Conservation (phyloP, 2,113 vertebrate genomes). For the Strigops habroptila region DNA sequence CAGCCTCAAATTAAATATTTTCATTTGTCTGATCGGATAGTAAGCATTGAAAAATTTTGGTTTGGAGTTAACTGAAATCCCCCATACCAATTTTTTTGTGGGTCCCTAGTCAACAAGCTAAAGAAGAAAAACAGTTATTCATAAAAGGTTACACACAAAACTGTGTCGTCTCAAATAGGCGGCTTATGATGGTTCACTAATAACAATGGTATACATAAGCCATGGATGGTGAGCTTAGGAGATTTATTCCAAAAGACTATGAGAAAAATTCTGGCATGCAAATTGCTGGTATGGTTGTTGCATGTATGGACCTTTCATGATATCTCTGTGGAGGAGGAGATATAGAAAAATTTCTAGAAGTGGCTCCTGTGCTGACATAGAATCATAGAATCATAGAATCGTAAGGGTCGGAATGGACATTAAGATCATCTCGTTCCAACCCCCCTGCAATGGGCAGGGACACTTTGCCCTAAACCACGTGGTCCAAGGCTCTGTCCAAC, state of each 20-base stretch:
- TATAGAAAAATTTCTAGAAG: background rate
- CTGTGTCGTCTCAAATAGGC: background rate
- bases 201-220: background rate
- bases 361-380: background rate
- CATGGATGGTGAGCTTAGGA: background rate
- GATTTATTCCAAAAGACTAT: background rate
- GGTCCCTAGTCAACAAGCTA: background rate
- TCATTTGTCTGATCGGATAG: background rate
- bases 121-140: background rate
- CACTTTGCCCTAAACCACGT: no score
- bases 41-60: background rate
- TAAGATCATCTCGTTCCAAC: no score
- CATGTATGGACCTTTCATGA: rapidly evolving
- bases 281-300: background rate
- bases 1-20: background rate
- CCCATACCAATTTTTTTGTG: background rate
- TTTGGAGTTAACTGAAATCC: background rate
- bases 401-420: no score
- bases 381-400: no score
- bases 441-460: no score
- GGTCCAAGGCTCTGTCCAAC: no score
- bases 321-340: background rate
- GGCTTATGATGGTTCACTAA: background rate
- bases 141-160: background rate
- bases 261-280: background rate